Evolutionary conservation across 2,113 vertebrate genomes (phyloP).

Genomic region (Gopherus flavomarginatus): DNA sequence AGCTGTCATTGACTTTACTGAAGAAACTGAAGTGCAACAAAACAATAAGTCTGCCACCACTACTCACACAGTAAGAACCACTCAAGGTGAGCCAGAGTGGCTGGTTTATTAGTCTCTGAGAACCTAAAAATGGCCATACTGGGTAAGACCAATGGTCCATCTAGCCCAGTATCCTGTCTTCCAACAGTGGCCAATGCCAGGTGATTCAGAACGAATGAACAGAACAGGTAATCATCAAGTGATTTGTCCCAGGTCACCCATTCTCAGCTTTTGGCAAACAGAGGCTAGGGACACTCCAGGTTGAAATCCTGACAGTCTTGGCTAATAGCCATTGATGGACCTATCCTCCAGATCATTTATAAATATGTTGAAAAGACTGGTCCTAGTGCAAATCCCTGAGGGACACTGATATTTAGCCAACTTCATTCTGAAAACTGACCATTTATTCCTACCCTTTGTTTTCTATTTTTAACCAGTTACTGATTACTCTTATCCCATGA

Average conservation of each 20-base stretch:
- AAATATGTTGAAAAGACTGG: too few relatives aligned
- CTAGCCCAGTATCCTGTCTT: not conserved
- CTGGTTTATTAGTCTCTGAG: not conserved
- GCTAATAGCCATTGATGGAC: not conserved
- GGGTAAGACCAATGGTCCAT: not conserved
- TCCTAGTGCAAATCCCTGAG: too few relatives aligned
- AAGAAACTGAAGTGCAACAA: not conserved
- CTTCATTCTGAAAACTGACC: too few relatives aligned
- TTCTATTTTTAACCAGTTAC: too few relatives aligned
- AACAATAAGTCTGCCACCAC: not conserved
- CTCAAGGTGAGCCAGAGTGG: not conserved
- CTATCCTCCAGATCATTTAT: not conserved
- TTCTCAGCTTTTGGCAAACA: not conserved
- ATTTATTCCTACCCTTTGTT: too few relatives aligned
- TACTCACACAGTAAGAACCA: fast-evolving
- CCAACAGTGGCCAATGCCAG: not conserved
- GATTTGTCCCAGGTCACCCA: too few relatives aligned
- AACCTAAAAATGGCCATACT: not conserved
- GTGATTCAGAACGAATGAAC: not conserved
- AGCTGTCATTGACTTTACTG: not conserved
- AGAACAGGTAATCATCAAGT: not conserved
- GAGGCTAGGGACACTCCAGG: not conserved
- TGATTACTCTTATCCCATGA: too few relatives aligned
- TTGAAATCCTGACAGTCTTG: not conserved
- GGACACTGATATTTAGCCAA: too few relatives aligned